Evolutionary conservation across 1,140 invertebrate genomes (phyloP).

Genomic region (Alviniconcha marisindica): DNA sequence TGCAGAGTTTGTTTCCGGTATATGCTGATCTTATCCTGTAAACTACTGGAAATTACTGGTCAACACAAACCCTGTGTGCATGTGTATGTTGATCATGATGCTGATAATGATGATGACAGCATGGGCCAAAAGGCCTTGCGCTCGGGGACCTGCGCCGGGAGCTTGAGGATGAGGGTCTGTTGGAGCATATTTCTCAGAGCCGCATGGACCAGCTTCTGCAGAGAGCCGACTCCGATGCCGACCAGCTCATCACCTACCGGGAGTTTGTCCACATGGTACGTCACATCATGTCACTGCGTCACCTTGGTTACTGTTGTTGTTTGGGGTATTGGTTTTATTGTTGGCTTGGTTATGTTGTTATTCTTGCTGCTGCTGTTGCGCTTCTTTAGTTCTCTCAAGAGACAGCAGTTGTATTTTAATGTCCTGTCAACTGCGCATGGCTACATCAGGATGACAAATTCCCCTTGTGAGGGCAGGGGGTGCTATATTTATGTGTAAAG

Average conservation of each 20-base stretch:
- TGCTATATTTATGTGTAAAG: too few species aligned
- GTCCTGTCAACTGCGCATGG: too few species aligned
- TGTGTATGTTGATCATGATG: too few species aligned
- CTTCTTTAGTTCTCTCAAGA: not conserved
- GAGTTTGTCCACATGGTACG: constrained; percentile 64
- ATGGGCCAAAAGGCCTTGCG: constrained; percentile 58
- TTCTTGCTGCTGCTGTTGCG: too few species aligned
- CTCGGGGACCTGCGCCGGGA: constrained; percentile 55
- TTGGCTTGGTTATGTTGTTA: not conserved
- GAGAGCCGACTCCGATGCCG: constrained; percentile 54
- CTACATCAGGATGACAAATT: too few species aligned
- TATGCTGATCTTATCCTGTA: too few species aligned
- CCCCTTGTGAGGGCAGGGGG: too few species aligned
- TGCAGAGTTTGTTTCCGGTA: too few species aligned
- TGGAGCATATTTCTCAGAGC: constrained; percentile 53
- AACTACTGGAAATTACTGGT: too few species aligned
- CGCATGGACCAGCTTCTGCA: constrained; percentile 55
- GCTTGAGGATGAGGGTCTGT: constrained; percentile 58
- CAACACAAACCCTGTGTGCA: too few species aligned
- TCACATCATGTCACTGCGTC: not conserved
- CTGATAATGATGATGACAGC: constrained; percentile 46
- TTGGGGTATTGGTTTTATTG: not conserved
- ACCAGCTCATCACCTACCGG: constrained; percentile 57
- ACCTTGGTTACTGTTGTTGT: not conserved
- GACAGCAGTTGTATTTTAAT: not conserved